These are phyloP conservation scores for Spheniscus humboldti DNA, from an alignment of 2,797 vertebrate species.

Conservation along the genomic window DNA sequence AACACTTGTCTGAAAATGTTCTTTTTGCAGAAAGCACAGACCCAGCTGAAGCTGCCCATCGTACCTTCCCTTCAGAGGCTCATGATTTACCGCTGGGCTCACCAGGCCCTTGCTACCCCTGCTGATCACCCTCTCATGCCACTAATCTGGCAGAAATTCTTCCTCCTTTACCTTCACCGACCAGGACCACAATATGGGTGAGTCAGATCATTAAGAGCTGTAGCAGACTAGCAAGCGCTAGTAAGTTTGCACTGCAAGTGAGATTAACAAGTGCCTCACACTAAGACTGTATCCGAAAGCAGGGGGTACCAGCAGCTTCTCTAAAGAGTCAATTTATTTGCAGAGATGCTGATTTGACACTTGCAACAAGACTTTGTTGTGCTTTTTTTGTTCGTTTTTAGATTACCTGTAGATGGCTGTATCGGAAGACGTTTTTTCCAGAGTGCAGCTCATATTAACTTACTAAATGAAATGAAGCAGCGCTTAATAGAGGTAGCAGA, in stretches of 20 bases:
- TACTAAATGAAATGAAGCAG: conserved; percentile 87
- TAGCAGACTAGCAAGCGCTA: neutral
- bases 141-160: conserved; percentile 95
- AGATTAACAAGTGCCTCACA: neutral
- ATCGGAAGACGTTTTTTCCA: conserved; percentile 93
- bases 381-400: conserved; percentile 36
- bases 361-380: neutral
- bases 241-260: neutral
- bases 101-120: conserved; percentile 90
- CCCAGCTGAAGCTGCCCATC: conserved; percentile 89
- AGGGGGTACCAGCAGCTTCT: neutral
- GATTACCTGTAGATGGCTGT: conserved; percentile 88
- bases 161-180: conserved; percentile 92
- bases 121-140: conserved; percentile 92
- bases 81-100: conserved; percentile 96
- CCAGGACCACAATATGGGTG: conserved; percentile 96
- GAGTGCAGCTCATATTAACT: conserved; percentile 74
- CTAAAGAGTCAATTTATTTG: neutral
- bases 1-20: neutral
- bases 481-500: conserved; percentile 89
- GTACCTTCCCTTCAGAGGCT: conserved; percentile 91
- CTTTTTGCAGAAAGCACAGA: conserved; percentile 87
- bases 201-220: neutral
- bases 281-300: neutral
- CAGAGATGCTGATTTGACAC: neutral